Conservation (phyloP, 2,797 vertebrate genomes). For the Varecia variegata region DNA sequence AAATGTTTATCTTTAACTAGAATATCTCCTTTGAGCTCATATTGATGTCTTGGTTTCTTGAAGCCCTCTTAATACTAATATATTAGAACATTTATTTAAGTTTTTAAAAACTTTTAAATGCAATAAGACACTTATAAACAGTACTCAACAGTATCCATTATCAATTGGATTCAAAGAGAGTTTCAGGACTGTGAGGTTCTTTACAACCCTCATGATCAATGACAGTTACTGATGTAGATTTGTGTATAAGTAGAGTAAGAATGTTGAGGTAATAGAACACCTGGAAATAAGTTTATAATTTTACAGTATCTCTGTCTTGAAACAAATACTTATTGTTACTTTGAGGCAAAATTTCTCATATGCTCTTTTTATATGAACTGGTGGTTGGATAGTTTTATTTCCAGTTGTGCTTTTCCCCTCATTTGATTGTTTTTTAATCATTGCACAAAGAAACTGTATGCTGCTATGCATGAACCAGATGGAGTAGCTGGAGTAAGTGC, state of each 20-base stretch:
- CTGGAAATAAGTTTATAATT: conserved; percentile 13
- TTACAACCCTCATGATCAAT: neutral
- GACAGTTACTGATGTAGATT: neutral
- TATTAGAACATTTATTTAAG: conserved; percentile 38
- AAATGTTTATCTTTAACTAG: conserved; percentile 18
- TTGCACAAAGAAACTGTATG: conserved; percentile 89
- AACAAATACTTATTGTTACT: neutral
- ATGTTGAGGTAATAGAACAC: neutral
- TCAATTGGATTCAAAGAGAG: conserved; percentile 22
- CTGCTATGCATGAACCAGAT: conserved; percentile 98
- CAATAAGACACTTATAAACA: neutral
- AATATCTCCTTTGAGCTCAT: neutral
- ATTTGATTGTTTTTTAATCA: conserved; percentile 48
- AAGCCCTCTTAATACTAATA: neutral
- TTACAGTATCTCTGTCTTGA: conserved; percentile 3
- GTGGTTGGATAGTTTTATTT: conserved; percentile 8
- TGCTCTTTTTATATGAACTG: neutral
- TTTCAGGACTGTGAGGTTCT: neutral
- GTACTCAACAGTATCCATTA: neutral
- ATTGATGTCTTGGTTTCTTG: conserved; percentile 30
- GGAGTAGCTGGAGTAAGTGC: conserved; percentile 97
- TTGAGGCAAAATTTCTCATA: neutral
- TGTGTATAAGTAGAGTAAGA: conserved; percentile 7
- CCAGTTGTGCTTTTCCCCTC: conserved; percentile 15
- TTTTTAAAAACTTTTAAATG: neutral